These are phyloP conservation scores for Ctenosaura bakeri DNA, from an alignment of 2,797 vertebrate species.

Conservation along the genomic window DNA sequence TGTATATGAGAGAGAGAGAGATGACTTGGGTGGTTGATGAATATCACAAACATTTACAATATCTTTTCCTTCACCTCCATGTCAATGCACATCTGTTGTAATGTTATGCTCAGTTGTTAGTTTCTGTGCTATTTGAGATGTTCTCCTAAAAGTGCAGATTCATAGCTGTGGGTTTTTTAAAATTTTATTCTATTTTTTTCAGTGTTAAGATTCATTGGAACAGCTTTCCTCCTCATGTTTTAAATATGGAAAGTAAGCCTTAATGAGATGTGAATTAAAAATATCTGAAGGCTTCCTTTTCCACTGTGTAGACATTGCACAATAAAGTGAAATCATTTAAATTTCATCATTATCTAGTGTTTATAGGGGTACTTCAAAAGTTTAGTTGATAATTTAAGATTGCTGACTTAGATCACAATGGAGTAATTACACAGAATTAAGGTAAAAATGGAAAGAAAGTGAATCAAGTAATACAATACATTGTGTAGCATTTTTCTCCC, in stretches of 20 bases:
- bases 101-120: too few relatives aligned
- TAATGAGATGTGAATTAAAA: conserved; percentile 37
- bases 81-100: too few relatives aligned
- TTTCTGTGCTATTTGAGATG: too few relatives aligned
- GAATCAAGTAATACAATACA: conserved; percentile 40
- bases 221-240: not conserved
- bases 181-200: not conserved
- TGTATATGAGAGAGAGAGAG: too few relatives aligned
- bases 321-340: conserved; percentile 31
- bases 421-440: conserved; percentile 64
- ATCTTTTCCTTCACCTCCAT: too few relatives aligned
- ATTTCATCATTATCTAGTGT: conserved; percentile 42
- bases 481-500: conserved; percentile 1
- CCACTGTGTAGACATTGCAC: not conserved
- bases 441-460: conserved; percentile 66
- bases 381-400: conserved; percentile 59
- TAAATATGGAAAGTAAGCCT: conserved; percentile 30
- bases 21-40: too few relatives aligned
- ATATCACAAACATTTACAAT: too few relatives aligned
- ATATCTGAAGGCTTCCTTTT: conserved; percentile 43
- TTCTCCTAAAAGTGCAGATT: too few relatives aligned
- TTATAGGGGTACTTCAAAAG: conserved; percentile 60
- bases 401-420: conserved; percentile 62
- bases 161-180: too few relatives aligned
- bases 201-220: not conserved